Base-by-base conservation (phyloP, 2,113 vertebrate genomes). In the Theropithecus gelada region DNA sequence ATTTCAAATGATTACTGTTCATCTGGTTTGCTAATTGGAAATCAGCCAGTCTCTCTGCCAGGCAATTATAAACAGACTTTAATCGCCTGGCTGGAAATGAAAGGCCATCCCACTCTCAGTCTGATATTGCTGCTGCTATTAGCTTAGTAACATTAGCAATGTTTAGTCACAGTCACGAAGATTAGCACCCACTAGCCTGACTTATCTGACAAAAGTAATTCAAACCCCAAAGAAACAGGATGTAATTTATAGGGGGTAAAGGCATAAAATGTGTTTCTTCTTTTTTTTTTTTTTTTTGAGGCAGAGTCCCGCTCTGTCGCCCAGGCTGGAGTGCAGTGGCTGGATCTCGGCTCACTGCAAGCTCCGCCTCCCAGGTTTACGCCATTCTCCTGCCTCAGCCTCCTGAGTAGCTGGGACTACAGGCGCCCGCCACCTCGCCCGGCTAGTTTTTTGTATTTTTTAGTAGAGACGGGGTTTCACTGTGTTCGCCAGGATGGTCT, bases 11-110 rank as follows among this genome's bases (percentile, higher is more conserved):
- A 97, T 40, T 72, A 70, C 8, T 40, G 72, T 92, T 97, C 94
- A 70, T 93, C 91, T 95, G 78, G 38, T 68, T 76, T 78, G 72
- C 73, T 90, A 25, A 55, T 92, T 94, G 94, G 90, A 97, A 96
- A 86, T 85, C 81, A 92, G 81, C 95, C 93, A 94, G 40, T 73
- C 66, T 48, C 83, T 92, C 81, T 14, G 14, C n/a, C n/a, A 14
- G 52, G 45, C 80, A 35, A 78, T 97, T 90, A 90, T 30, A 73
- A 93, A 52, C 92, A 94, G 96, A 78, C 76, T 96, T 64, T 79
- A 88, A 79, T 78, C 8, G 30, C 30, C 90, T 64, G 52, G 70
- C 80, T 97, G 84, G 61, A 76, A 95, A 96, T 66, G 57, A 90
- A 96, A 94, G 8, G 38, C 38, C 17, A 72, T 18, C 88, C 52